Base-by-base conservation (phyloP, 92 coral and sea anemone genomes). In the Zoanthus solanderi region DNA sequence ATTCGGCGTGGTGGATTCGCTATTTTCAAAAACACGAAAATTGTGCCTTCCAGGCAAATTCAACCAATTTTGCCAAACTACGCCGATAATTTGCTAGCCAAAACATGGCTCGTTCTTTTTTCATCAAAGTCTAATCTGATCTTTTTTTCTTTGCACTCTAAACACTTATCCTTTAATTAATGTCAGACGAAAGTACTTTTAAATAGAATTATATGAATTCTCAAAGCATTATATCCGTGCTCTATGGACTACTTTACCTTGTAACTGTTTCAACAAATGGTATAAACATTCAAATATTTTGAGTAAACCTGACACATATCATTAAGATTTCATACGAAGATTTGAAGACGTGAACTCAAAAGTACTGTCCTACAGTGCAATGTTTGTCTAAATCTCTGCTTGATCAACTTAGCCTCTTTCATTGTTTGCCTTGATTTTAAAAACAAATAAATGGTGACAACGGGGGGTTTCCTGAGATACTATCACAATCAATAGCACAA, bases 381-480 rank as follows among this genome's bases (percentile, higher is more conserved):
- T 94, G 93, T 93, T 93, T 94, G 94, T 78, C 79, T 90, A 88
- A 88, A 83, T 86, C 92, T 88, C 90, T 75, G 84, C 93, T 78
- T 76, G 87, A 91, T 93, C 89, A 94, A 93, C 84, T 89, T 90
- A 93, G 94, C 93, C 88, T 87, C 91, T 92, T 93, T 78, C 61
- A 93, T 93, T 95, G 98, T 95, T 94, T 91, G 93, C 91, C 78
- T 71, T 95, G 93, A 95, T 95, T 91, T 92, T 72, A 91, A 97
- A 97, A 95, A 97, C 99, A 97, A 97, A 97, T 95, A 97, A 75
- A 76, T 87, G 86, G 90, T 87, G 90, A 56, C 99, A 77, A 91
- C 95, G 92, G 99, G 99, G 99, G 99, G 93, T 92, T 89, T 78
- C 76, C 84, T 88, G 83, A 90, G 96, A 95, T 95, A 95, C 96